phyloP scores from a whole-genome alignment of 2,113 vertebrate species.

The Saguinus midas region DNA sequence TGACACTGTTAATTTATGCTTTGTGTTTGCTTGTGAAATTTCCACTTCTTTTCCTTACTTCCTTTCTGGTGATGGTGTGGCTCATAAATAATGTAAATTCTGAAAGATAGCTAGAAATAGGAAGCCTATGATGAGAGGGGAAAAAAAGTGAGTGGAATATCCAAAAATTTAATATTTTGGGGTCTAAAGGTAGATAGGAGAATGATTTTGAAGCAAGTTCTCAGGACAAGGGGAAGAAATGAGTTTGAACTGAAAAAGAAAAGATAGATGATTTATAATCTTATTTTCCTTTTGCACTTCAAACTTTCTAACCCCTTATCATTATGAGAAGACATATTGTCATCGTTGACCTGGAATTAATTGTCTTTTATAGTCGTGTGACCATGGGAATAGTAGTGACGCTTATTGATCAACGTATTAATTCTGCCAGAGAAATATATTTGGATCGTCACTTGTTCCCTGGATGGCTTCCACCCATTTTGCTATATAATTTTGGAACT shows the following conservation, averaged over 20 bases:
- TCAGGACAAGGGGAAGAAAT: neutral
- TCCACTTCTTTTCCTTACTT: conserved; percentile 43
- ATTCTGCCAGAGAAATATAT: neutral
- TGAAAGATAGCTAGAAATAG: conserved; percentile 30
- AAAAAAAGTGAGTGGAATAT: conserved; percentile 24
- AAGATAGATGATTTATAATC: neutral
- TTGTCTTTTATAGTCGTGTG: neutral
- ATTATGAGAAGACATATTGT: neutral
- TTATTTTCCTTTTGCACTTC: conserved; percentile 26
- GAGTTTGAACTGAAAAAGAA: neutral
- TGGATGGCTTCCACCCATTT: neutral
- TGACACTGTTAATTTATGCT: neutral
- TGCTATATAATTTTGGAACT: neutral
- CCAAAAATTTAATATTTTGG: neutral
- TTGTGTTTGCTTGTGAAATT: conserved; percentile 33
- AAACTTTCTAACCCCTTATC: neutral
- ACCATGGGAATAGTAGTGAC: neutral
- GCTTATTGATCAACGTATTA: neutral
- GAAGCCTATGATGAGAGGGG: neutral
- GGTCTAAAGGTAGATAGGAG: neutral
- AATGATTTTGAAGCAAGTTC: conserved; percentile 20
- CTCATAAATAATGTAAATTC: neutral
- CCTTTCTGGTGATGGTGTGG: neutral
- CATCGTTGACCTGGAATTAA: neutral
- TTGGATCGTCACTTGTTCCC: conserved; percentile 27